Percentiles rank a stretch among this genome's conserved stretches.
phyloP scores from a whole-genome alignment of 2,888 invertebrate species.

The Dromius quadrimaculatus region DNA sequence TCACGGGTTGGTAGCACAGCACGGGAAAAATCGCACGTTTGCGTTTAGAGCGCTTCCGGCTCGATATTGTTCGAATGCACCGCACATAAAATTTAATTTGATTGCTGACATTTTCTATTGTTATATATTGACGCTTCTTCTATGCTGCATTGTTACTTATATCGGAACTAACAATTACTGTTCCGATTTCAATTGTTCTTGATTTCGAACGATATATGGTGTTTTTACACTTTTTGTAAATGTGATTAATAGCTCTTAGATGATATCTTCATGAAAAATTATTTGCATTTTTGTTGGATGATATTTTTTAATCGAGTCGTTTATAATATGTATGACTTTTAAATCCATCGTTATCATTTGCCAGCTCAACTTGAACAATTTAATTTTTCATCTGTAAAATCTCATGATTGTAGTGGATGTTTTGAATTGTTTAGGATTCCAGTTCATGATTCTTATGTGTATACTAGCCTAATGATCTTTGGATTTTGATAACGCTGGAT shows the following conservation, averaged over 20 bases:
- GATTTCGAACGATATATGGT: conserved; percentile 7
- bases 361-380: no score
- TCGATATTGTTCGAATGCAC: conserved; percentile 37
- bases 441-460: no score
- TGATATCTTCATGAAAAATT: neutral
- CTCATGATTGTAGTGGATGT: no score
- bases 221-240: conserved; percentile 20
- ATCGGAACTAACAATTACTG: conserved; percentile 30
- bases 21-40: conserved; percentile 7
- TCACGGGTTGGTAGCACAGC: conserved; percentile 3
- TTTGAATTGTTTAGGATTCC: no score
- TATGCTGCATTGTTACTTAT: conserved; percentile 32
- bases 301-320: no score
- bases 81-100: conserved; percentile 40
- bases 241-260: conserved; percentile 21
- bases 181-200: neutral
- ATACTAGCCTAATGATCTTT: no score
- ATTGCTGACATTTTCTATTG: conserved; percentile 27
- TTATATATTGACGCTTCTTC: conserved; percentile 32
- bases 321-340: no score
- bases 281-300: conserved; percentile 8
- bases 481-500: no score
- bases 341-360: no score
- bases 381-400: no score
- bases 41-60: conserved; percentile 12